Conservation (phyloP, 2,888 invertebrate species). For the Drosophila phalerata region DNA sequence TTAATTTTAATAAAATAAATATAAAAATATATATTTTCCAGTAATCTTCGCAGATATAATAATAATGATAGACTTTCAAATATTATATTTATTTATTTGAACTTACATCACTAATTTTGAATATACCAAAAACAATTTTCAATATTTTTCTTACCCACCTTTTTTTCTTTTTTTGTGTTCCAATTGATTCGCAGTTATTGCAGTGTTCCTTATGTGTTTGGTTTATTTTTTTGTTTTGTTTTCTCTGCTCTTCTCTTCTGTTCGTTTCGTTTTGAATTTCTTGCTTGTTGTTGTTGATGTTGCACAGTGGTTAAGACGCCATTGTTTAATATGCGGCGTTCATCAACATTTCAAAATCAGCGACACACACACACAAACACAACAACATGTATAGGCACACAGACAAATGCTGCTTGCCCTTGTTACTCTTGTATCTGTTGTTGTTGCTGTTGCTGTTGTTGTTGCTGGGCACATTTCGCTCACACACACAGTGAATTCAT, state of each 20-base stretch:
- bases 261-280: conserved; percentile 10
- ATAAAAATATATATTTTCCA: background rate
- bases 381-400: conserved; percentile 8
- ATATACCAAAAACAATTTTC: background rate
- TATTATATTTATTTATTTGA: too few species aligned
- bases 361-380: conserved; percentile 41
- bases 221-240: background rate
- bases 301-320: conserved; percentile 51
- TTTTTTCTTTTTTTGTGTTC: conserved; percentile 5
- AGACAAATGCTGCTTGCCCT: conserved; percentile 23
- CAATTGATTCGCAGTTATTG: conserved; percentile 5
- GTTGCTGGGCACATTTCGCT: conserved; percentile 56
- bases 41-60: background rate
- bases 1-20: background rate
- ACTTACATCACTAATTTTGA: too few species aligned
- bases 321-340: conserved; percentile 62
- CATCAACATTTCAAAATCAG: conserved; percentile 49
- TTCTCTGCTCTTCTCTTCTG: too few species aligned
- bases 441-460: conserved; percentile 43
- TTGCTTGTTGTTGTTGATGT: conserved; percentile 31
- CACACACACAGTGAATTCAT: conserved; percentile 67
- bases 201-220: conserved; percentile 17
- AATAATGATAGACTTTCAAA: background rate
- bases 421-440: conserved; percentile 4
- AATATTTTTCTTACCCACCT: conserved; percentile 1